A percentile compares a stretch with the other conserved stretches of the same genome.
These are phyloP conservation scores for Oasisia sp. DNA, from an alignment of 2,888 invertebrate species.

Conservation along the genomic window DNA sequence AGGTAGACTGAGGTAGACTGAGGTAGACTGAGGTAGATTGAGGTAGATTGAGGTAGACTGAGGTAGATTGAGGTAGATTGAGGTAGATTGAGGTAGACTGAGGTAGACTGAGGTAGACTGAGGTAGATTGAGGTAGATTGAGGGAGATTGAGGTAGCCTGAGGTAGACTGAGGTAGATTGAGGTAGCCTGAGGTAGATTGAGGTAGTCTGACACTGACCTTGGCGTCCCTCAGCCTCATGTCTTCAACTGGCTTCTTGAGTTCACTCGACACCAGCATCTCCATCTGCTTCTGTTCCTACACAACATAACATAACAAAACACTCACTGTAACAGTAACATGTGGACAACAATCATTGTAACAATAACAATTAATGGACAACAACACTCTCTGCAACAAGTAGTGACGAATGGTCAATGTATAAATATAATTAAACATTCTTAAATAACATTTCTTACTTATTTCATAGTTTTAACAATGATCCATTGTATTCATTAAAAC, in stretches of 20 bases:
- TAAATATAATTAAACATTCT: neutral
- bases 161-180: too few relatives aligned
- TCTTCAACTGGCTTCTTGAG: slow-evolving; percentile 92
- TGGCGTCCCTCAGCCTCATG: slow-evolving; percentile 77
- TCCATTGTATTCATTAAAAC: neutral
- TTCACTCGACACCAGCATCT: slow-evolving; percentile 76
- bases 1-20: too few relatives aligned
- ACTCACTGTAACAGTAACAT: neutral
- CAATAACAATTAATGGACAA: neutral
- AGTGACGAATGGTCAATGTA: neutral
- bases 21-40: too few relatives aligned
- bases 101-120: too few relatives aligned
- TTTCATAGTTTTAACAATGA: too few relatives aligned
- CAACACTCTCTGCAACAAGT: neutral
- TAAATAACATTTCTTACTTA: neutral
- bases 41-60: too few relatives aligned
- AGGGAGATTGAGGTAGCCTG: too few relatives aligned
- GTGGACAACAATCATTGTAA: neutral
- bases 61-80: too few relatives aligned
- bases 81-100: too few relatives aligned
- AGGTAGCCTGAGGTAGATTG: too few relatives aligned
- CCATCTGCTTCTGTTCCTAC: slow-evolving; percentile 74
- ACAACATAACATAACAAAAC: too few relatives aligned
- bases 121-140: too few relatives aligned
- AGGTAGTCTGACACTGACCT: slow-evolving; percentile 44